Evolutionary conservation across 2,113 vertebrate genomes (phyloP).

Genomic region (Ifrita kowaldi): DNA sequence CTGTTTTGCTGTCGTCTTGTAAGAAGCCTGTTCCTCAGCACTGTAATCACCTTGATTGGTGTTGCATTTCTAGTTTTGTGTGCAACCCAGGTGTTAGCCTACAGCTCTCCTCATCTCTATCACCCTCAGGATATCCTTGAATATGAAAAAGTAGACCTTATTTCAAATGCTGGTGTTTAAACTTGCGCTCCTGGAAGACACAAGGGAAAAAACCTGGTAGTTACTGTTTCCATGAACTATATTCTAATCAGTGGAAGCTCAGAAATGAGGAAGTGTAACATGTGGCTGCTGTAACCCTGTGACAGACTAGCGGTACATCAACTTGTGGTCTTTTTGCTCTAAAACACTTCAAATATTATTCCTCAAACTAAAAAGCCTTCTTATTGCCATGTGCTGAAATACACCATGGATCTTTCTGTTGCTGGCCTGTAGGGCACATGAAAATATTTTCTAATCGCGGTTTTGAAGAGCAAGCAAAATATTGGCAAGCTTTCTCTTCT

Average conservation of each 20-base stretch:
- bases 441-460: neutral
- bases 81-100: neutral
- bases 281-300: neutral
- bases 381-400: neutral
- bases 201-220: neutral
- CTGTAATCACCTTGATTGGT: neutral
- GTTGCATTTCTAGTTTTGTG: neutral
- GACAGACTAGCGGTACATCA: neutral
- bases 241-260: neutral
- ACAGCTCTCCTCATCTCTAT: neutral
- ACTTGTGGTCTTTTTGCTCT: neutral
- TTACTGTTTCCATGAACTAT: neutral
- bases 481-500: neutral
- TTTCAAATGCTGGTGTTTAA: neutral
- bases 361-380: neutral
- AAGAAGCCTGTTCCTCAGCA: neutral
- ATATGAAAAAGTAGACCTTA: neutral
- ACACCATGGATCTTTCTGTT: neutral
- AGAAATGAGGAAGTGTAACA: neutral
- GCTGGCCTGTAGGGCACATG: neutral
- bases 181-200: neutral
- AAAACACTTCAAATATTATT: neutral
- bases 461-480: neutral
- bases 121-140: neutral
- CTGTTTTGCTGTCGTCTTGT: neutral